phyloP scores from a whole-genome alignment of 2,113 vertebrate species.

The Pomatorhinus ruficollis region DNA sequence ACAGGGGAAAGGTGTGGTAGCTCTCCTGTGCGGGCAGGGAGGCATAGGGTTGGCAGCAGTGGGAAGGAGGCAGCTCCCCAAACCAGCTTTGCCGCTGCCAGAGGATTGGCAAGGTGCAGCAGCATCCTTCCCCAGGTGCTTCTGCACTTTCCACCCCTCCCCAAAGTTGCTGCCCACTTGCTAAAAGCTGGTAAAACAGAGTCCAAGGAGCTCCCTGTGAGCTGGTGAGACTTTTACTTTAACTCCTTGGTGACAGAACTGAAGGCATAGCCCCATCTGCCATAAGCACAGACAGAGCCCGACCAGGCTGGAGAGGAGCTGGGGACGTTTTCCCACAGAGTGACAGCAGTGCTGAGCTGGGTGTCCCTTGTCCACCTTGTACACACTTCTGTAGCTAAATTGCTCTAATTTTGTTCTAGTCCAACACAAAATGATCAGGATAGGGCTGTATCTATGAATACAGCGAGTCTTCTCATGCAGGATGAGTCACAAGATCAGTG shows the following conservation, averaged over 20 bases:
- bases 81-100: accelerated
- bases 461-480: accelerated
- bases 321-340: background rate
- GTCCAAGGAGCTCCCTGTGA: background rate
- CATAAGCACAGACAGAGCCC: accelerated
- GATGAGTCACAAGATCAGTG: background rate
- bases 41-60: background rate
- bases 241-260: background rate
- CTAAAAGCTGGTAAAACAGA: background rate
- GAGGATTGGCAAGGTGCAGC: background rate
- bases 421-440: background rate
- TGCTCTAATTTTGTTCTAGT: background rate
- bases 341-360: background rate
- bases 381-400: background rate
- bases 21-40: background rate
- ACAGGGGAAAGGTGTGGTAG: background rate
- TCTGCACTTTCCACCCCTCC: background rate
- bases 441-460: background rate
- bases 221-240: background rate
- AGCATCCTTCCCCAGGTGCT: background rate
- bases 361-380: background rate
- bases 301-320: accelerated
- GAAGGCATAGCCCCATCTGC: background rate
- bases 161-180: background rate
- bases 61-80: background rate